Evolutionary conservation across 2,888 invertebrate species (phyloP), one percentile per base, ranked within the genome.

Genomic region (Plebejus anna): DNA sequence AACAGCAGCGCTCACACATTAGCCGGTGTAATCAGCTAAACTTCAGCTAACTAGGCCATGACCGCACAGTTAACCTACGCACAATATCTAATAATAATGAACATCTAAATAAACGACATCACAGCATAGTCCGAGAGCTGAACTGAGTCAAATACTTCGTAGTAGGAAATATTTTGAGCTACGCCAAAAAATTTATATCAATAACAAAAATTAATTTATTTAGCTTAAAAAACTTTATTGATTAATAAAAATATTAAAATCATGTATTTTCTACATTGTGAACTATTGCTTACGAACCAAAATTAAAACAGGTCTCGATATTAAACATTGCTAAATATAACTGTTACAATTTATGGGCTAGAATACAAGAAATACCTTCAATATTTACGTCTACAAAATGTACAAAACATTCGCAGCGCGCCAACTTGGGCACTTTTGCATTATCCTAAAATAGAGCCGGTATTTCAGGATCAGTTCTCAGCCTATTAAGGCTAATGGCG

Each of bases 81-180:
- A 70, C 36, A 42, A 76, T 76, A 70, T 70, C 76, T 38, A 76
- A 42, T 76, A 76, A 76, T 76, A 71, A 57, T 76, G 76, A 76
- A 76, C 70, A 76, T 76, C 70, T 71, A 76, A 76, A 76, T 76
- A 76, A 76, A 76, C 71, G 71, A 59, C 28, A 76, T 71, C 71
- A 57, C 76, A 57, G 5, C 55, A 38, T 76, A 71, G 76, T 59
- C 57, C 36, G 11, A 22, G 76, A 22, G 71, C 4, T 73, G 55
- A 32, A 32, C 51, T 32, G 6, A 13, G 51, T 51, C 16, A 51
- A 73, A 47, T 32, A 13, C 13, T 72, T 42, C 28, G 42, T 47
- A 16, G 16, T 55, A 55, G 55, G 4, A 55, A 16, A 16, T 55
- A 4, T 55, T 55, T 55, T 55, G 4, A 55, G 0, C 55, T 55